Conservation (phyloP, 2,113 vertebrate species). For the Globicephala melas region DNA sequence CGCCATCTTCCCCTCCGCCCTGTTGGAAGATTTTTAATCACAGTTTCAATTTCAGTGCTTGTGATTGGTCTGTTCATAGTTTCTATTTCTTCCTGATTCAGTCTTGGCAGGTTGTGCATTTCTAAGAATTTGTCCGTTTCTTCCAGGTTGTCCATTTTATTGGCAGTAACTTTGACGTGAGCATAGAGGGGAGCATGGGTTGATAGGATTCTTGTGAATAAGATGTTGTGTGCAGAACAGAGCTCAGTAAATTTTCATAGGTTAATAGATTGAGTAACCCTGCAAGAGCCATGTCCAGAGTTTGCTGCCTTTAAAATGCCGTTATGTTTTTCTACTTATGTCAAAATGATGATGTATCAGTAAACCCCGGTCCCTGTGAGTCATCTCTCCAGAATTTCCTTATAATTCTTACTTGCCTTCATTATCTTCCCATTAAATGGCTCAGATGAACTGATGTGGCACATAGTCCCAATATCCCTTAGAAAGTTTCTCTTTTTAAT, state of each 20-base stretch:
- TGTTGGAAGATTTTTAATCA: too few relatives aligned
- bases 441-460: not conserved
- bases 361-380: not conserved
- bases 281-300: not conserved
- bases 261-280: not conserved
- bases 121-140: too few relatives aligned
- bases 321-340: not conserved
- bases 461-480: not conserved
- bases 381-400: not conserved
- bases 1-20: too few relatives aligned
- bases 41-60: too few relatives aligned
- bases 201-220: not conserved
- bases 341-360: not conserved
- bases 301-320: constrained; percentile 34
- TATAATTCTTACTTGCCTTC: not conserved
- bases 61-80: too few relatives aligned
- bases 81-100: too few relatives aligned
- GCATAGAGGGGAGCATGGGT: not conserved
- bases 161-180: not conserved
- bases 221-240: not conserved
- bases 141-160: too few relatives aligned
- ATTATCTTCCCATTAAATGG: not conserved
- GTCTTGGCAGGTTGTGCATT: too few relatives aligned
- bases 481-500: not conserved
- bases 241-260: constrained; percentile 10